phyloP scores from a whole-genome alignment of 2,113 vertebrate genomes.

The Callospermophilus lateralis region DNA sequence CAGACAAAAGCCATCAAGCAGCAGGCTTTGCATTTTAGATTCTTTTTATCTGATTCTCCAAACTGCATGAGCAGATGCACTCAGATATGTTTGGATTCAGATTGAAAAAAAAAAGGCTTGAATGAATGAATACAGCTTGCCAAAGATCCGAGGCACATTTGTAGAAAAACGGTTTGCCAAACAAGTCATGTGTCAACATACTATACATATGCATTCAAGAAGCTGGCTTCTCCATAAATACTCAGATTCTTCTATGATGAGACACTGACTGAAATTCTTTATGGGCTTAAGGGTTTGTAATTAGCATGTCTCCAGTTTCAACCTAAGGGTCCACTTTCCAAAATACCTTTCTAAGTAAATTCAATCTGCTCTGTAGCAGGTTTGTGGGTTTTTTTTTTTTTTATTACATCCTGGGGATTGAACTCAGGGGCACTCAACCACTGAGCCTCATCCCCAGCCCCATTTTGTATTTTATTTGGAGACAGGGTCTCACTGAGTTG shows the following conservation, averaged over 20 bases:
- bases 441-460: too few species aligned
- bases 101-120: not conserved
- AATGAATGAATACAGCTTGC: not conserved
- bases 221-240: not conserved
- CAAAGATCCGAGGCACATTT: not conserved
- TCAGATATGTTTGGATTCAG: not conserved
- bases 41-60: not conserved
- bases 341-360: conserved; percentile 13
- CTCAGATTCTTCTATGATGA: not conserved
- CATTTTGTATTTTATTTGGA: too few species aligned
- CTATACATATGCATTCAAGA: not conserved
- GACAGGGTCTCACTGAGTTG: too few species aligned
- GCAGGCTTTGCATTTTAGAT: not conserved
- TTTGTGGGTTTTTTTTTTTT: too few species aligned
- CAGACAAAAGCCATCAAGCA: not conserved
- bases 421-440: too few species aligned
- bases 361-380: not conserved
- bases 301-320: not conserved
- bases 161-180: not conserved
- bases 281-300: not conserved
- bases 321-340: not conserved
- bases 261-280: not conserved
- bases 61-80: not conserved
- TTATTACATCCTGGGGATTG: too few species aligned
- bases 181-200: not conserved